A percentile compares a stretch with the other conserved stretches of the same genome.
phyloP scores from a whole-genome alignment of 2,888 invertebrate species.

The Ophonus ardosiacus region DNA sequence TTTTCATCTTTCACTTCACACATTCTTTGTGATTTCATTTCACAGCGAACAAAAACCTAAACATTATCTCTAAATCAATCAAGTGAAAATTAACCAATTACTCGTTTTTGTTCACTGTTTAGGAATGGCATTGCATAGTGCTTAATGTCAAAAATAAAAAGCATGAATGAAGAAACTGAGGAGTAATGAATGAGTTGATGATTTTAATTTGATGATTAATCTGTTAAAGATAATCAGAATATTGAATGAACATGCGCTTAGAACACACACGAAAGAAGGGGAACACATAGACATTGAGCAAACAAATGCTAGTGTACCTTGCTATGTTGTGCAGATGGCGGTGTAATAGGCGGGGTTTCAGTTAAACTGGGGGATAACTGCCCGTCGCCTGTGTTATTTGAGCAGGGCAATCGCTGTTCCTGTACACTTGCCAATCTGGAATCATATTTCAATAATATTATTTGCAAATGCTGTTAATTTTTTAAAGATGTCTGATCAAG shows the following conservation, averaged over 20 bases:
- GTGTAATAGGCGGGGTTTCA: constrained; percentile 80
- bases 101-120: constrained; percentile 45
- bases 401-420: constrained; percentile 90
- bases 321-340: constrained; percentile 81
- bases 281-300: constrained; percentile 57
- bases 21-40: constrained; percentile 34
- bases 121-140: constrained; percentile 59
- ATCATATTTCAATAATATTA: not conserved
- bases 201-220: constrained; percentile 44
- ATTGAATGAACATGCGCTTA: constrained; percentile 55
- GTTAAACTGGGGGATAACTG: constrained; percentile 80
- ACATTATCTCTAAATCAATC: not conserved
- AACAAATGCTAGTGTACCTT: constrained; percentile 81
- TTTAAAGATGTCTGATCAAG: too few relatives aligned
- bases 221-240: constrained; percentile 41
- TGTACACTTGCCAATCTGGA: constrained; percentile 95
- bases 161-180: constrained; percentile 52
- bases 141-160: constrained; percentile 42
- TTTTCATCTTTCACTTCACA: constrained; percentile 46
- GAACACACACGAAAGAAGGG: constrained; percentile 59
- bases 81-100: not conserved
- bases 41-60: constrained; percentile 49
- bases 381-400: constrained; percentile 77
- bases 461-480: too few relatives aligned
- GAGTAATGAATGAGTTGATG: constrained; percentile 12